Base-by-base conservation (phyloP, 2,113 vertebrate species). In the Ardeotis arabs region DNA sequence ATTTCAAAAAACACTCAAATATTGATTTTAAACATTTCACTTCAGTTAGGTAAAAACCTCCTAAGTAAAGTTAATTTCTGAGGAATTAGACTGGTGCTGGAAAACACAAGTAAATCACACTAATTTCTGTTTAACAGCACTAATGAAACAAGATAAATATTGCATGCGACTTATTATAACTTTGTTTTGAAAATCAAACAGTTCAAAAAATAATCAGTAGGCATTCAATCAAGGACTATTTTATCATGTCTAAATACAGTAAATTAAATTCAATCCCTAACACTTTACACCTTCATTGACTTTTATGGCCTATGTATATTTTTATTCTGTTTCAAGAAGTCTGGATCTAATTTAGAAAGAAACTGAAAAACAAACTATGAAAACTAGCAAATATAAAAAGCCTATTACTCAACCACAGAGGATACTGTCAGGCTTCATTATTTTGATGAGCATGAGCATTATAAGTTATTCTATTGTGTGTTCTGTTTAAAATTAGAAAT, bases 11-110 rank as follows among this genome's bases (percentile, higher is more conserved):
- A 79, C 47, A 94, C 74, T 96, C 84, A 90, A 96, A 95, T 97
- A 98, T 95, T 95, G 92, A 98, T 97, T 98, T 97, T 92, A 97
- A 97, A 94, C 93, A 93, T 94, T 97, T 98, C 97, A 95, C 82
- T 97, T 96, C 75, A 76, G 89, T 93, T 75, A 96, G 49, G 84
- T 96, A 87, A 93, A 96, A 97, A 89, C 44, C 92, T 76, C 94
- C 85, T 97, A 95, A 95, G 81, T 62, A 90, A 97, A 98, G 96
- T 93, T 87, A 88, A 94, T 97, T 97, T 94, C 94, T 83, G 87
- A 95, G 84, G 97, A 97, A 97, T 96, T 86, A 97, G 94, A 97
- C 87, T 74, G 67, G 39, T 76, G 72, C 77, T 96, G 75, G 68
- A 90, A 95, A 97, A 93, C 10, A 29, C 28, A 14, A 91, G 53